Conservation (phyloP, 2,797 vertebrate genomes). For the Paramormyrops hopkinsi region DNA sequence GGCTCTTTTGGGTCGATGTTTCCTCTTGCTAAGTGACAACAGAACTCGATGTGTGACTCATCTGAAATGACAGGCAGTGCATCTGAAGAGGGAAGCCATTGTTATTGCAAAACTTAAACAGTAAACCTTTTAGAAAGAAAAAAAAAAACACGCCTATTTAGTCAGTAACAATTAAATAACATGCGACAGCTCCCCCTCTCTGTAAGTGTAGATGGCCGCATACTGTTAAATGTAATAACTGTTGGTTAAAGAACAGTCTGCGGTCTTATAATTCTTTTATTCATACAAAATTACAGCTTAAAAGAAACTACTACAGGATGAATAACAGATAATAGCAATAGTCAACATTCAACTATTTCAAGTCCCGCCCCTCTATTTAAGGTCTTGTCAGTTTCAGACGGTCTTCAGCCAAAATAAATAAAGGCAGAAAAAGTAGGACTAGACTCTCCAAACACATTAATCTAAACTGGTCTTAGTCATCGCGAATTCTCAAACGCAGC, state of each 20-base stretch:
- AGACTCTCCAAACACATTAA: neutral
- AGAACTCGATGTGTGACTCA: slow-evolving; percentile 82
- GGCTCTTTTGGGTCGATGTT: slow-evolving; percentile 64
- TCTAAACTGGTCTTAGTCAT: slow-evolving; percentile 1
- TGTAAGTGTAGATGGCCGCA: neutral
- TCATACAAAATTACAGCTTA: slow-evolving; percentile 1
- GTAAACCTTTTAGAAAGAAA: neutral
- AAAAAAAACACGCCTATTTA: neutral
- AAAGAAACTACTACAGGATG: neutral
- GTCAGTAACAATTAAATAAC: slow-evolving; percentile 14
- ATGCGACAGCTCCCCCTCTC: neutral
- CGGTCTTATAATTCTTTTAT: neutral
- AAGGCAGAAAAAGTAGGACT: neutral
- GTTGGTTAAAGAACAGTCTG: neutral
- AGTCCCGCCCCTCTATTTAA: neutral
- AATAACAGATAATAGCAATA: neutral
- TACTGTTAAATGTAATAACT: neutral
- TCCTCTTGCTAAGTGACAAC: slow-evolving; percentile 84
- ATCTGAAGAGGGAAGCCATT: neutral
- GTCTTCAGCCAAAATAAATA: neutral
- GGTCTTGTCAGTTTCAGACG: neutral
- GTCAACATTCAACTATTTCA: neutral
- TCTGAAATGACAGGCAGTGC: slow-evolving; percentile 51
- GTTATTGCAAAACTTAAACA: neutral
- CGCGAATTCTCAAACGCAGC: neutral